A percentile compares a stretch with the other conserved stretches of the same genome.
phyloP scores from a whole-genome alignment of 2,797 vertebrate genomes.

The Mionectes olivaceus region DNA sequence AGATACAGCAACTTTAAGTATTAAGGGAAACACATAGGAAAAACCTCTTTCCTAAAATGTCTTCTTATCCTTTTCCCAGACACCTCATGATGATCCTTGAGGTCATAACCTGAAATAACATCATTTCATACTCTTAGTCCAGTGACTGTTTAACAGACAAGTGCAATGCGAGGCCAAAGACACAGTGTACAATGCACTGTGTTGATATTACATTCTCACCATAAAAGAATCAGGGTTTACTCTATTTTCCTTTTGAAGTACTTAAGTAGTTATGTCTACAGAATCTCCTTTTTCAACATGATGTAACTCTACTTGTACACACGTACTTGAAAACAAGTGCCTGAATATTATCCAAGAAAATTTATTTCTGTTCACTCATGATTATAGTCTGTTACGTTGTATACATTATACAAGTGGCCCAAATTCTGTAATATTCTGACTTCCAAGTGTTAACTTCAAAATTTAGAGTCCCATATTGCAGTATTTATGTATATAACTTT shows the following conservation, averaged over 20 bases:
- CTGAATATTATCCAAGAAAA: background rate
- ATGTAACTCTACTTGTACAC: background rate
- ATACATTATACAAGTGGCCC: background rate
- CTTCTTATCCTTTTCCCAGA: background rate
- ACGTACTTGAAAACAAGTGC: background rate
- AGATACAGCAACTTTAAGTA: background rate
- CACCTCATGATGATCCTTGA: fast-evolving
- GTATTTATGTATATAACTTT: background rate
- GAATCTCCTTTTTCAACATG: background rate
- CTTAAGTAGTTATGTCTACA: background rate
- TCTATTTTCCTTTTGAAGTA: background rate
- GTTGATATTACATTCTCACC: background rate
- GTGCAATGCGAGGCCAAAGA: background rate
- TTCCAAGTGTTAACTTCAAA: background rate
- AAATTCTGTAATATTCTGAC: background rate
- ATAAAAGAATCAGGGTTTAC: background rate
- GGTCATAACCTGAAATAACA: background rate
- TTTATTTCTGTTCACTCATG: background rate
- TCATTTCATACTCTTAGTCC: background rate
- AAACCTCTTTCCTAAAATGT: background rate
- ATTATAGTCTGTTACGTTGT: background rate
- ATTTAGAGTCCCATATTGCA: background rate
- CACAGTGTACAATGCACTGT: fast-evolving
- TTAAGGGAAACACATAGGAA: background rate
- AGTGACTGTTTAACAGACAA: background rate